These are phyloP conservation scores for Acleris laterana DNA, from an alignment of 2,888 invertebrate genomes.

Conservation along the genomic window DNA sequence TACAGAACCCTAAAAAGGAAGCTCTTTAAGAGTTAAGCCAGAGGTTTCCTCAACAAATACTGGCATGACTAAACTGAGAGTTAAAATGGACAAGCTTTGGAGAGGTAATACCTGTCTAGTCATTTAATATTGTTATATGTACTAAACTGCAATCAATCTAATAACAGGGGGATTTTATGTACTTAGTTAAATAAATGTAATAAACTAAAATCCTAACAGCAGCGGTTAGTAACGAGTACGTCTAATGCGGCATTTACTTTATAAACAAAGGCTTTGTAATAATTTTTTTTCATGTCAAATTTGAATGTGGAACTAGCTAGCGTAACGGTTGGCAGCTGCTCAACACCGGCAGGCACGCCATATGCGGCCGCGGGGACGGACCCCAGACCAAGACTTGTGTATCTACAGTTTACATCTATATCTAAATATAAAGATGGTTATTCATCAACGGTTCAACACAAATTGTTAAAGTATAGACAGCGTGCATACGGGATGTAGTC, in stretches of 20 bases:
- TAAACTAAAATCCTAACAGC: not conserved
- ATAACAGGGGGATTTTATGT: too few species aligned
- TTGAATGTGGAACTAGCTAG: conserved; percentile 50
- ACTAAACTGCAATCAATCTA: too few species aligned
- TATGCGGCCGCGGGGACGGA: conserved; percentile 45
- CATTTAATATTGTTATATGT: too few species aligned
- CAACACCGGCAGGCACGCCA: conserved; percentile 48
- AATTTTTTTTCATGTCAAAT: conserved; percentile 46
- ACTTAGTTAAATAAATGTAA: too few species aligned
- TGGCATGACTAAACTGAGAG: too few species aligned
- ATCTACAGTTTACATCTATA: conserved; percentile 1
- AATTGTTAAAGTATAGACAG: not conserved
- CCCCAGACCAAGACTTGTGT: conserved; percentile 7
- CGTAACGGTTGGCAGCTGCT: conserved; percentile 64
- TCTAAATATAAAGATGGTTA: conserved; percentile 14
- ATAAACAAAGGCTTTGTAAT: conserved; percentile 20
- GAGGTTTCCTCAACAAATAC: too few species aligned
- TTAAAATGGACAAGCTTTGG: too few species aligned
- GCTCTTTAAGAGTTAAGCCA: too few species aligned
- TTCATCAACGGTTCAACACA: conserved; percentile 8
- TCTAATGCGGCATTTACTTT: conserved; percentile 15
- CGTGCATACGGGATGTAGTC: conserved; percentile 7
- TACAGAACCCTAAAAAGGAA: too few species aligned
- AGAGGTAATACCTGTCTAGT: too few species aligned
- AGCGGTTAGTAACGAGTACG: conserved; percentile 1